A percentile compares a stretch with the other conserved stretches of the same genome.
phyloP scores from a whole-genome alignment of 1,140 invertebrate genomes.

The Chironomus tepperi region DNA sequence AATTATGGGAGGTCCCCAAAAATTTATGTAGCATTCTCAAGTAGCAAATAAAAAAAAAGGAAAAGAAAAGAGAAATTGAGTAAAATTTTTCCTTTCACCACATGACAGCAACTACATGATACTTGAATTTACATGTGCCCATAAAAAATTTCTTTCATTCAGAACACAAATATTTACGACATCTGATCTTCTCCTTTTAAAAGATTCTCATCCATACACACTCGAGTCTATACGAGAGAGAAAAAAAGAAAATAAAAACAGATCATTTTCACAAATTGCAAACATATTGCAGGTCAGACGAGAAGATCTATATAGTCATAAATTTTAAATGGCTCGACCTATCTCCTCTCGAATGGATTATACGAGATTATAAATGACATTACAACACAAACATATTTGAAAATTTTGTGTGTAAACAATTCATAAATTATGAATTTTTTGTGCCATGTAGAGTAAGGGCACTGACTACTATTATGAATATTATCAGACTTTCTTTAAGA shows the following conservation, averaged over 20 bases:
- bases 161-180: too few relatives aligned
- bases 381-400: background rate
- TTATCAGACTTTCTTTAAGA: background rate
- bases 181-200: too few relatives aligned
- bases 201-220: too few relatives aligned
- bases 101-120: background rate
- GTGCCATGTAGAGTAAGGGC: background rate
- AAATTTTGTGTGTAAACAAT: conserved; percentile 8
- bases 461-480: too few relatives aligned
- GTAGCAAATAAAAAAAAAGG: too few relatives aligned
- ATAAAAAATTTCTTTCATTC: too few relatives aligned
- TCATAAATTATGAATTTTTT: conserved; percentile 15
- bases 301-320: background rate
- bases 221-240: too few relatives aligned
- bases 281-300: conserved; percentile 10
- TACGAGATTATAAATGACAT: conserved; percentile 5
- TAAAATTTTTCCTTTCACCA: background rate
- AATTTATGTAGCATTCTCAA: too few relatives aligned
- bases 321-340: conserved; percentile 8
- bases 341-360: background rate
- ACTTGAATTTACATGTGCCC: too few relatives aligned
- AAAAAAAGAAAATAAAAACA: background rate
- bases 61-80: background rate
- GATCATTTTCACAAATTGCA: background rate
- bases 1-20: background rate